Base-by-base conservation (phyloP, 2,888 invertebrate genomes). In the Sinohyriopsis cumingii region DNA sequence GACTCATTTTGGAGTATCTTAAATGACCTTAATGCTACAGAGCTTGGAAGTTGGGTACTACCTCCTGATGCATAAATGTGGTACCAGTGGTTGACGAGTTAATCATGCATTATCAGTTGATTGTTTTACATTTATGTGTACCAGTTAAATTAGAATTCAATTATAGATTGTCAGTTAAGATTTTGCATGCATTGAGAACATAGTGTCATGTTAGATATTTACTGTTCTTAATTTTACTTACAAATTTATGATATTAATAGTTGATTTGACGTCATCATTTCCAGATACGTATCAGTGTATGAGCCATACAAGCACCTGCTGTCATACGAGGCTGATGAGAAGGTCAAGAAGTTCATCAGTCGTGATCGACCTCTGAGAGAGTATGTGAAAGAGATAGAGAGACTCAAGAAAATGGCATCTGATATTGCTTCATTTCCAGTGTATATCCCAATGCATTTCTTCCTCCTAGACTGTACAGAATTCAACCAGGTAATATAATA, bases 391-490 rank as follows among this genome's bases (percentile, higher is more conserved):
- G 87, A 88, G 76, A 85, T 90, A 22, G 89, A 89, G 67, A 85
- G 83, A 55, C 72, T 89, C 61, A 88, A 88, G 77, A 79, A 76
- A 56, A 84, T 89, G 84, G 85, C 82, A 24, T 78, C 80, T 18
- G 84, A 84, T 55, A 79, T 89, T 4, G 83, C 80, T 12, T 86
- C 87, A 4, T 81, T 89, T 25, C 89, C 89, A 55, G 86, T 87
- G 25, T 81, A 78, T 64, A 82, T 89, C 18, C 89, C 89, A 18
- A 88, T 90, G 89, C 83, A 88, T 76, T 76, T 89, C 72, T 90
- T 88, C 78, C 75, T 87, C 25, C 72, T 90, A 22, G 88, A 89
- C 80, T 89, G 88, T 76, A 70, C 80, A 3, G 72, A 83, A 60
- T 68, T 89, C 55, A 89, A 90, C 70, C 80, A 88, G 86, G 89